phyloP scores from a whole-genome alignment of 2,113 vertebrate genomes.

The Cynocephalus volans region DNA sequence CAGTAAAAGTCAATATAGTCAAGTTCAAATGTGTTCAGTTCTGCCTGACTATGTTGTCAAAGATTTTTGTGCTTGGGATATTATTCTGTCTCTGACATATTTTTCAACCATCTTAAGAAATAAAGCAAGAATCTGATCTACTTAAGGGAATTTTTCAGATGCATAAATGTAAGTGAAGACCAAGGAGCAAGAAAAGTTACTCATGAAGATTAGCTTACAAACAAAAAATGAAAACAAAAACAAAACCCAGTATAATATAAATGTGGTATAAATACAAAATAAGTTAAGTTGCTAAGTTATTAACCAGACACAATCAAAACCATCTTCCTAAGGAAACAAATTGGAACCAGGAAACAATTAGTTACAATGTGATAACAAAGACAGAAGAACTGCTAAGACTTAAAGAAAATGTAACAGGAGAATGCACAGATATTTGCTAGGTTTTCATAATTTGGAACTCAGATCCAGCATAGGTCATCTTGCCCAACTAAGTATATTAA shows the following conservation, averaged over 20 bases:
- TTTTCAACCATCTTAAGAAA: neutral
- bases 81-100: neutral
- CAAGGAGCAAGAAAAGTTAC: conserved; percentile 11
- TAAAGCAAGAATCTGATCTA: neutral
- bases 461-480: neutral
- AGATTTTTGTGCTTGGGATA: neutral
- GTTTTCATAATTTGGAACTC: neutral
- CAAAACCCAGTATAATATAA: neutral
- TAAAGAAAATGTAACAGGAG: neutral
- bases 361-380: neutral
- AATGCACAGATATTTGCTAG: conserved; percentile 14
- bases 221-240: neutral
- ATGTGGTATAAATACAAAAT: neutral
- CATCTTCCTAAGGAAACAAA: conserved; percentile 31
- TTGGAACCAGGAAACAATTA: conserved; percentile 27
- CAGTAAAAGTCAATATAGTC: neutral
- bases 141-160: conserved; percentile 8
- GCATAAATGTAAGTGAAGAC: neutral
- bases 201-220: neutral
- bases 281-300: neutral
- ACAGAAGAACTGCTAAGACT: neutral
- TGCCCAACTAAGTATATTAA: neutral
- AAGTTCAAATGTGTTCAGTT: neutral
- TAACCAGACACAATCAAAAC: conserved; percentile 26
- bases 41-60: neutral